Base-by-base conservation (phyloP, 92 coral and sea anemone genomes). In the Epizoanthus fatuus region DNA sequence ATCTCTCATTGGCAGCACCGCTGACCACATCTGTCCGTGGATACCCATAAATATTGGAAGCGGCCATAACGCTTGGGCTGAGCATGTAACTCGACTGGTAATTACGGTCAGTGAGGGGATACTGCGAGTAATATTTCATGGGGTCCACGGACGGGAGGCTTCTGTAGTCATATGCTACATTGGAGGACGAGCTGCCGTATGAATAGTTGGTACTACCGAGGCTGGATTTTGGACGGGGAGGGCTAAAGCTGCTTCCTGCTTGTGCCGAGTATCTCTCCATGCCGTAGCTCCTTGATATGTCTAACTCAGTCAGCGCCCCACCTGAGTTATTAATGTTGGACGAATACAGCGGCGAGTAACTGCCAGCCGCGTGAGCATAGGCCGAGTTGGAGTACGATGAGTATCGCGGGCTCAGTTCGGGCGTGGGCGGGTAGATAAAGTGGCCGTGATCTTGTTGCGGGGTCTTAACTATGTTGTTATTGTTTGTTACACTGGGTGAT, bases 101-200 rank as follows among this genome's bases (percentile, higher is more conserved):
- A 70, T 91, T 93, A 16, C 98, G 86, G 47, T 95, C 98, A 15
- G 96, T 68, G 7, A 93, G 87, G 45, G 98, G 89, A 88, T 95
- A 95, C 89, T 95, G 98, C 45, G 98, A 90, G 72, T 95, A 95
- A 64, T 95, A 95, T 69, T 95, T 95, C 90, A 95, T 89, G 20
- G 93, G 94, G 75, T 95, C 98, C 81, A 94, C 89, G 69, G 95
- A 84, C 19, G 94, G 89, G 67, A 95, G 87, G 63, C 93, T 91
- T 49, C 98, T 81, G 82, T 94, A 92, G 19, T 95, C 96, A 22
- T 95, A 94, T 14, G 89, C 80, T 79, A 90, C 83, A 86, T 52
- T 90, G 81, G 91, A 72, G 10, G 92, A 52, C 5, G 94, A 78
- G 38, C 75, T 85, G 54, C 92, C 77, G 25, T 85, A 83, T 3